phyloP scores from a whole-genome alignment of 2,797 vertebrate species.

The Emys orbicularis region DNA sequence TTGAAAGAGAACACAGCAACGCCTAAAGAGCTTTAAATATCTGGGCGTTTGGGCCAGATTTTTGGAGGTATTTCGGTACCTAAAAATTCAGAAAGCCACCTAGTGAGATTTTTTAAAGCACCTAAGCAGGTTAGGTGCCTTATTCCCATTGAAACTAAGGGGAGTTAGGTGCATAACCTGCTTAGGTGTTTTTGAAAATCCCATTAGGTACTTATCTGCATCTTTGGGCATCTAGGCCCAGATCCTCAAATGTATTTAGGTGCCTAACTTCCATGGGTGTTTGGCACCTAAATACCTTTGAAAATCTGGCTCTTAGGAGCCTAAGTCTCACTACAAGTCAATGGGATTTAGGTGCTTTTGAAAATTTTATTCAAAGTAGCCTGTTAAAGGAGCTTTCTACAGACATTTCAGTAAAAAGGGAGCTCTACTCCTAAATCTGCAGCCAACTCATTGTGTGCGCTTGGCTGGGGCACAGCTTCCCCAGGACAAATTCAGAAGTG shows the following conservation, averaged over 20 bases:
- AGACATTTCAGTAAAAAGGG: background rate
- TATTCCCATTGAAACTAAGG: background rate
- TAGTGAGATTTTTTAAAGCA: background rate
- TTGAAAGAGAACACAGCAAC: background rate
- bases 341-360: background rate
- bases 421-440: background rate
- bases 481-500: rapidly evolving
- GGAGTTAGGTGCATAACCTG: background rate
- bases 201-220: background rate
- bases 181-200: constrained; percentile 12
- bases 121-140: background rate
- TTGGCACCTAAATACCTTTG: background rate
- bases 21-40: background rate
- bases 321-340: background rate
- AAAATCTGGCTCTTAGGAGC: constrained; percentile 42
- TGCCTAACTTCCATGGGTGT: background rate
- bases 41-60: background rate
- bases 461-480: background rate
- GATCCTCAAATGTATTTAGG: background rate
- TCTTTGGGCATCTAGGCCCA: background rate
- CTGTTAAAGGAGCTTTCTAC: background rate
- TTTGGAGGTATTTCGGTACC: background rate
- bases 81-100: background rate
- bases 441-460: background rate
- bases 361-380: background rate